phyloP scores from a whole-genome alignment of 2,797 vertebrate species.

The Sarcophilus harrisii region DNA sequence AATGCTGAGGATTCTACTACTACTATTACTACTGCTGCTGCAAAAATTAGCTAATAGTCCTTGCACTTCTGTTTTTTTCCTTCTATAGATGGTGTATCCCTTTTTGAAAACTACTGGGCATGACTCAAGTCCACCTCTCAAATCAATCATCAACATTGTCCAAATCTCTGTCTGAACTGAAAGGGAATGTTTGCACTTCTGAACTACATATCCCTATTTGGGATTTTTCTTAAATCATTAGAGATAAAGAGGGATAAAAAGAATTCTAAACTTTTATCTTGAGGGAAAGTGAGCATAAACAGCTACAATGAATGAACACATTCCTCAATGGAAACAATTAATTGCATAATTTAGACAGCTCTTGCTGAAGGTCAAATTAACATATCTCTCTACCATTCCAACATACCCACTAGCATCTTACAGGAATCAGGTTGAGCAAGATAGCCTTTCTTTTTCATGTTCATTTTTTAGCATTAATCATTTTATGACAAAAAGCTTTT shows the following conservation, averaged over 20 bases:
- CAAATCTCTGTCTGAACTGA: neutral
- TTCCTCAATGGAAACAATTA: neutral
- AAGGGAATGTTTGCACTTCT: neutral
- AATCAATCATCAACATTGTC: neutral
- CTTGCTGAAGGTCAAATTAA: neutral
- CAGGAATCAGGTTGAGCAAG: neutral
- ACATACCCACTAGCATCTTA: neutral
- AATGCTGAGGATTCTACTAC: neutral
- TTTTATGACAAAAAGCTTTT: slow-evolving; percentile 36
- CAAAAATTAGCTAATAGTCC: neutral
- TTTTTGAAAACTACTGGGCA: neutral
- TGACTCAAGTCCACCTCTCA: neutral
- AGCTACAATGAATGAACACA: slow-evolving; percentile 27
- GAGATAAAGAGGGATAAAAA: slow-evolving; percentile 23
- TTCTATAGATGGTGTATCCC: neutral
- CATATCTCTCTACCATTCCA: neutral
- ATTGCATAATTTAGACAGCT: neutral
- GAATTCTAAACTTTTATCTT: slow-evolving; percentile 13
- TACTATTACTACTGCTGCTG: neutral
- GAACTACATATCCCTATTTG: neutral
- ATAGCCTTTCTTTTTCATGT: slow-evolving; percentile 26
- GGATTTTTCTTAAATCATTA: slow-evolving; percentile 20
- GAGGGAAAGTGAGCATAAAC: slow-evolving; percentile 56
- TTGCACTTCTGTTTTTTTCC: neutral
- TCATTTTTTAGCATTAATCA: neutral